Evolutionary conservation across 2,888 invertebrate genomes (phyloP).

Genomic region (Limnephilus auricula): DNA sequence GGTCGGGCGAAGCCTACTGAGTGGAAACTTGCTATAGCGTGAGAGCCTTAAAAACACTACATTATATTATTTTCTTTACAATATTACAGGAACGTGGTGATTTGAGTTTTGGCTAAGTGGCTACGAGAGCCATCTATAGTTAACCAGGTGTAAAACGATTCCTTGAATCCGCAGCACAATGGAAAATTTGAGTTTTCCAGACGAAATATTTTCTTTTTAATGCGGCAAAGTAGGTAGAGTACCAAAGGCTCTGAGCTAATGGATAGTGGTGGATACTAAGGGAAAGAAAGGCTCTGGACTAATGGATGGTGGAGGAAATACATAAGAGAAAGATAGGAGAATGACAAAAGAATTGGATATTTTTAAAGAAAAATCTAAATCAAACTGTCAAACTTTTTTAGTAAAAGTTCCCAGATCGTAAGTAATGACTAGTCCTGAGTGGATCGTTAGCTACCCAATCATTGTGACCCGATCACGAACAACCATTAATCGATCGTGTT

Average conservation of each 20-base stretch:
- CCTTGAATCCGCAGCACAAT: neutral
- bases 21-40: neutral
- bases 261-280: neutral
- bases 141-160: neutral
- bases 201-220: neutral
- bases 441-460: no score
- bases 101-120: neutral
- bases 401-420: no score
- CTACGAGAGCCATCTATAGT: neutral
- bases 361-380: neutral
- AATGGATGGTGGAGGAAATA: neutral
- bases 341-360: neutral
- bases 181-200: neutral
- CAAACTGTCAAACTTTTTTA: no score
- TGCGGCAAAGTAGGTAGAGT: neutral
- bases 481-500: no score
- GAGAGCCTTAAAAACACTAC: neutral
- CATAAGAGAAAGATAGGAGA: neutral
- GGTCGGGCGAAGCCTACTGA: neutral
- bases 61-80: neutral
- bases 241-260: neutral
- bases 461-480: no score
- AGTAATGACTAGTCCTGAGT: no score
- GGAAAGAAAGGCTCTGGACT: neutral
- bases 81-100: neutral